These are phyloP conservation scores for Hemaris fuciformis DNA, from an alignment of 2,888 invertebrate species.

Conservation along the genomic window DNA sequence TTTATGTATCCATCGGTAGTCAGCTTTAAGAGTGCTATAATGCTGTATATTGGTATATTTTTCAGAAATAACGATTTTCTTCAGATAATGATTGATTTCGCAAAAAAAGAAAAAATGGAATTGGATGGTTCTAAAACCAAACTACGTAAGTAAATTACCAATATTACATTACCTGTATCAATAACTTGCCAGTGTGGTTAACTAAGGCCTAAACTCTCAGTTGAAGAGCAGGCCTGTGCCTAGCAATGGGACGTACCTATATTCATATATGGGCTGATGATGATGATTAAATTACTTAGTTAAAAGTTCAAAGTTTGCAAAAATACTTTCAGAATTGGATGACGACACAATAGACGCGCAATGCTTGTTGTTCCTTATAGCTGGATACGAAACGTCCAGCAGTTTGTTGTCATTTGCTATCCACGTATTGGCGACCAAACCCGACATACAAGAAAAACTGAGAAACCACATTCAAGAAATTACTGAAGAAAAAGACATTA, in stretches of 20 bases:
- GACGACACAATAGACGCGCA: constrained; percentile 81
- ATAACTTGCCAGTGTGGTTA: no score
- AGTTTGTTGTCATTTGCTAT: constrained; percentile 79
- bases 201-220: no score
- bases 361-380: constrained; percentile 80
- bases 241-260: no score
- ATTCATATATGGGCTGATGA: no score
- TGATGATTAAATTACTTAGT: no score
- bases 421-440: constrained; percentile 74
- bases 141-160: constrained; percentile 46
- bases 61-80: constrained; percentile 71
- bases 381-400: constrained; percentile 83
- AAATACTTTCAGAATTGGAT: constrained; percentile 72
- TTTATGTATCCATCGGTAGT: no score
- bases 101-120: constrained; percentile 57
- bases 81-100: constrained; percentile 72
- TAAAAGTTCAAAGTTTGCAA: no score
- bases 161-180: no score
- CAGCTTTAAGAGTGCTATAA: no score
- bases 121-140: constrained; percentile 32
- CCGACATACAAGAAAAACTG: constrained; percentile 69
- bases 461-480: constrained; percentile 62
- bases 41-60: constrained; percentile 20
- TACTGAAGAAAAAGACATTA: constrained; percentile 60
- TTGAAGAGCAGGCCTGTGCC: no score